Percentiles rank a stretch among this genome's conserved stretches.
phyloP scores from a whole-genome alignment of 2,797 vertebrate species.

The Echeneis naucrates region DNA sequence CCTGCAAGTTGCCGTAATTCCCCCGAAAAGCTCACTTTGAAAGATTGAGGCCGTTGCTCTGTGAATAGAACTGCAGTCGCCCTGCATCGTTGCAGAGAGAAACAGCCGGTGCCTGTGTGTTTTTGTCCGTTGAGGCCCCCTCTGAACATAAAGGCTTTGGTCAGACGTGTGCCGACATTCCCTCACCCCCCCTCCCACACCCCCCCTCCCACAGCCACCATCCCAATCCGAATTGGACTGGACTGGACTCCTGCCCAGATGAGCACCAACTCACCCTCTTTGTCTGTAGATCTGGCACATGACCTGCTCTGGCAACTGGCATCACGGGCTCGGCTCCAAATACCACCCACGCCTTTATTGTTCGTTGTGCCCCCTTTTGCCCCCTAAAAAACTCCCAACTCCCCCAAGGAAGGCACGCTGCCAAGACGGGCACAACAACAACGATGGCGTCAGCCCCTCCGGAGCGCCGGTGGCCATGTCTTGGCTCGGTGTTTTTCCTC shows the following conservation, averaged over 20 bases:
- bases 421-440: conserved; percentile 57
- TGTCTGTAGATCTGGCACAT: conserved; percentile 71
- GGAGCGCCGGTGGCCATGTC: neutral
- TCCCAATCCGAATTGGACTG: conserved; percentile 48
- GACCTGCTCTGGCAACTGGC: conserved; percentile 63
- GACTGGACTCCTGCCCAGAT: conserved; percentile 71
- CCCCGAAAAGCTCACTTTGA: conserved; percentile 14
- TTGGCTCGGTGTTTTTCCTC: conserved; percentile 31
- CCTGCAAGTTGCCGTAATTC: conserved; percentile 30
- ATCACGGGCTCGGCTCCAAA: conserved; percentile 57
- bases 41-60: conserved; percentile 54
- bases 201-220: conserved; percentile 19
- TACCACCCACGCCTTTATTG: conserved; percentile 69
- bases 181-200: conserved; percentile 30
- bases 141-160: conserved; percentile 68
- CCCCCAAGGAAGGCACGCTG: conserved; percentile 48
- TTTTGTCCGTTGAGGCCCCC: conserved; percentile 72
- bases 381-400: conserved; percentile 46
- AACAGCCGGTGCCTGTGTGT: conserved; percentile 72
- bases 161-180: conserved; percentile 78
- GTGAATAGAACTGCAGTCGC: conserved; percentile 71
- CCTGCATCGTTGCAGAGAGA: conserved; percentile 43
- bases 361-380: conserved; percentile 52
- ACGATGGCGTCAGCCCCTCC: conserved; percentile 35
- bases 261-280: conserved; percentile 67